Percentiles rank a stretch among this genome's conserved stretches.
phyloP scores from a whole-genome alignment of 2,797 vertebrate species.

The Moxostoma hubbsi region DNA sequence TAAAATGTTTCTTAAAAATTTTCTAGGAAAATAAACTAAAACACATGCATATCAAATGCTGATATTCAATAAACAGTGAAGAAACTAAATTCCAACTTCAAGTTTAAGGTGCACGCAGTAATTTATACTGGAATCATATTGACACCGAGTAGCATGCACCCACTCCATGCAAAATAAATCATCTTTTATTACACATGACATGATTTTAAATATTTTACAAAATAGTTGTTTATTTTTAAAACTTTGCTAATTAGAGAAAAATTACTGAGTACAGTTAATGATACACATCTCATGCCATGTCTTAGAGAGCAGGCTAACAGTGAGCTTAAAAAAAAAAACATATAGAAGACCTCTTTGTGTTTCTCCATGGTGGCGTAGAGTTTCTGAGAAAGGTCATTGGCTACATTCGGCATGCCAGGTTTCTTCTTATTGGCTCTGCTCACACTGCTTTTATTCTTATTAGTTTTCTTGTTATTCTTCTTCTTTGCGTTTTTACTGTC shows the following conservation, averaged over 20 bases:
- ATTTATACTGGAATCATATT: no score
- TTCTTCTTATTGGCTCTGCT: slow-evolving; percentile 99
- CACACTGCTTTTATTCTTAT: slow-evolving; percentile 97
- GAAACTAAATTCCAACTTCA: no score
- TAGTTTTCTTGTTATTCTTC: slow-evolving; percentile 99
- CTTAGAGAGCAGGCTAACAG: neutral
- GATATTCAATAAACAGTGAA: neutral
- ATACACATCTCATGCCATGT: neutral
- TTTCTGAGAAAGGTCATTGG: slow-evolving; percentile 97
- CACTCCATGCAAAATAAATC: no score
- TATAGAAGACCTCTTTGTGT: slow-evolving; percentile 91
- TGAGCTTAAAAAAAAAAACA: neutral
- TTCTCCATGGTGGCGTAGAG: slow-evolving; percentile 98
- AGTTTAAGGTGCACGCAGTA: no score
- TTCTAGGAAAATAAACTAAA: no score
- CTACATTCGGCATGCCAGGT: slow-evolving; percentile 95
- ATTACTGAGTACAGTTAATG: no score
- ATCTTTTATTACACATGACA: no score
- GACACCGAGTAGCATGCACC: no score
- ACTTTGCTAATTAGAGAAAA: no score
- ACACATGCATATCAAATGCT: neutral
- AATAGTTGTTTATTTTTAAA: no score
- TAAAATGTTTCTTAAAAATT: neutral
- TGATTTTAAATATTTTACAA: no score
- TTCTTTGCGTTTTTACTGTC: slow-evolving; percentile 99